Percentiles rank a stretch among this genome's conserved stretches.
phyloP scores from a whole-genome alignment of 2,113 vertebrate species.

The Daubentonia madagascariensis region DNA sequence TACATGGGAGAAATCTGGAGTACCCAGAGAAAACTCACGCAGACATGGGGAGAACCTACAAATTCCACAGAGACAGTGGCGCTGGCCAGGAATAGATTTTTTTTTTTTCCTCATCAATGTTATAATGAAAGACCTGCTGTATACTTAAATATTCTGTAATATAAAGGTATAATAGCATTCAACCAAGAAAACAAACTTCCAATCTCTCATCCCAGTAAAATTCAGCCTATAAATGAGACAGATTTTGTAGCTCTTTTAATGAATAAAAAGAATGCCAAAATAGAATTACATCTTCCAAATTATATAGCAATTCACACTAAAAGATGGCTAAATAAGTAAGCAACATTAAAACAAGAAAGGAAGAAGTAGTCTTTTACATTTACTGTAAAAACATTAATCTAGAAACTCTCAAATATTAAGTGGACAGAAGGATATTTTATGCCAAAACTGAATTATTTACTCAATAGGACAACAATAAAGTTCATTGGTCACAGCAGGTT shows the following conservation, averaged over 20 bases:
- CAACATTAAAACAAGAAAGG: background rate
- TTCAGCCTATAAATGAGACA: background rate
- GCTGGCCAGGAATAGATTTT: background rate
- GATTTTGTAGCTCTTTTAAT: background rate
- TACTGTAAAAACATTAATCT: background rate
- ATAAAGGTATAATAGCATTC: background rate
- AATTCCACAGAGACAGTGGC: background rate
- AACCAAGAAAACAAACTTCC: background rate
- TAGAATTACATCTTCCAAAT: background rate
- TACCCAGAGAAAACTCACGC: background rate
- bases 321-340: background rate
- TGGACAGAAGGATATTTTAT: background rate
- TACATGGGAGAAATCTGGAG: background rate
- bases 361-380: background rate
- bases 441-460: background rate
- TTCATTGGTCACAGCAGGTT: background rate
- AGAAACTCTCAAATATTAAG: background rate
- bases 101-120: background rate
- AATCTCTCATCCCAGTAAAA: background rate
- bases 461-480: background rate
- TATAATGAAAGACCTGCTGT: background rate
- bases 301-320: background rate
- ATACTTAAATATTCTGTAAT: background rate
- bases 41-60: background rate
- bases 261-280: slow-evolving; percentile 3